Conservation (phyloP, 2,113 vertebrate species). For the Ginglymostoma cirratum region DNA sequence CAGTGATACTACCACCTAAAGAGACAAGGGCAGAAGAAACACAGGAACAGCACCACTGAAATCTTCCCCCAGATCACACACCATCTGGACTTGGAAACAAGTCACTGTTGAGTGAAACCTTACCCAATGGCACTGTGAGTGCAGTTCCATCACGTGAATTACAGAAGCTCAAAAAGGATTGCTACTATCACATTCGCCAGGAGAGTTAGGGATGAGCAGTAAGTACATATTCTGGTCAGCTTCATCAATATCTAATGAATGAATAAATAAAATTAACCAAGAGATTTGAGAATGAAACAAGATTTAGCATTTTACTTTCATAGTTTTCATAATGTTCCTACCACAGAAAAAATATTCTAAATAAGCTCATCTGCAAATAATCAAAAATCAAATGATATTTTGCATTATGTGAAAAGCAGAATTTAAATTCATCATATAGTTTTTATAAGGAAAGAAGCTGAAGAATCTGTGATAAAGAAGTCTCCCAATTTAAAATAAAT, state of each 20-base stretch:
- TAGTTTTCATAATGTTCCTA: not conserved
- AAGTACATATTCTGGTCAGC: not conserved
- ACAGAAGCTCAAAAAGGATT: not conserved
- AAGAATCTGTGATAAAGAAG: not conserved
- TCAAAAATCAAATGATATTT: not conserved
- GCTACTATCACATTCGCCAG: not conserved
- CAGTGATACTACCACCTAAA: not conserved
- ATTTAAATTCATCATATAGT: not conserved
- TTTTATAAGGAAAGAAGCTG: not conserved
- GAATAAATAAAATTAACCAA: not conserved
- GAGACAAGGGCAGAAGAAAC: not conserved
- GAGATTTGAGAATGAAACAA: not conserved
- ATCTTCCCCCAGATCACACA: not conserved
- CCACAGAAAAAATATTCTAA: not conserved
- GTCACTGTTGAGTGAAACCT: not conserved
- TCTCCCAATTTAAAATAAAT: not conserved
- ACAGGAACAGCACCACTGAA: not conserved
- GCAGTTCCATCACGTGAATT: not conserved
- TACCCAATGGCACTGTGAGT: not conserved
- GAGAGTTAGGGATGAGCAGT: not conserved
- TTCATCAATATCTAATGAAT: not conserved
- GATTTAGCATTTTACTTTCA: not conserved
- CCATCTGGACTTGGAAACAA: not conserved
- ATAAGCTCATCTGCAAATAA: not conserved
- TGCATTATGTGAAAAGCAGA: not conserved